phyloP scores from a whole-genome alignment of 2,797 vertebrate species.

The Onychomys leucogaster region DNA sequence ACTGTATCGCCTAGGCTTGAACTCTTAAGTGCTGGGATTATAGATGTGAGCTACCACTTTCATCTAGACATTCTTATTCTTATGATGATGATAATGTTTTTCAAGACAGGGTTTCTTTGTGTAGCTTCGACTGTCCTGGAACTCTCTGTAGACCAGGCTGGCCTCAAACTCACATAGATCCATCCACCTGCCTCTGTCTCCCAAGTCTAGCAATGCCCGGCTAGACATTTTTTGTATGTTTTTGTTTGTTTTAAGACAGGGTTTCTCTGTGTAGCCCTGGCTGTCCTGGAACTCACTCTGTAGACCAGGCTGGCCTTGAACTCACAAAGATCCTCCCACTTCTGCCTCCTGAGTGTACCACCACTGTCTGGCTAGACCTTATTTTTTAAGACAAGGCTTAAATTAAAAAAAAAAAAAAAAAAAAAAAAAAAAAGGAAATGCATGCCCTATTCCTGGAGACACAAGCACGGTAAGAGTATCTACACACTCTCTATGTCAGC shows the following conservation, averaged over 20 bases:
- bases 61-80: not conserved
- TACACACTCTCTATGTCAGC: conserved; percentile 3
- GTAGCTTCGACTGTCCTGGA: not conserved
- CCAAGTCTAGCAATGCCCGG: not conserved
- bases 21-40: not conserved
- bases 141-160: not conserved
- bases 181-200: not conserved
- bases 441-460: conserved; percentile 52
- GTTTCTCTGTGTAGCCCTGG: not conserved
- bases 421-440: conserved; percentile 33
- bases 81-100: not conserved
- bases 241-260: not conserved
- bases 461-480: not conserved
- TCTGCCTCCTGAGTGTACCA: not conserved
- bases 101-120: not conserved
- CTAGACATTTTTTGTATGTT: not conserved
- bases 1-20: not conserved
- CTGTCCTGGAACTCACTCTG: not conserved
- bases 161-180: not conserved
- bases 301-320: not conserved
- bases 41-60: not conserved
- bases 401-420: not conserved
- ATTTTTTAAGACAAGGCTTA: conserved; percentile 57
- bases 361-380: not conserved
- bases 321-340: not conserved